These are phyloP conservation scores for Hydrozoanthus gracilis DNA, from an alignment of 92 coral and sea anemone species.

Conservation along the genomic window DNA sequence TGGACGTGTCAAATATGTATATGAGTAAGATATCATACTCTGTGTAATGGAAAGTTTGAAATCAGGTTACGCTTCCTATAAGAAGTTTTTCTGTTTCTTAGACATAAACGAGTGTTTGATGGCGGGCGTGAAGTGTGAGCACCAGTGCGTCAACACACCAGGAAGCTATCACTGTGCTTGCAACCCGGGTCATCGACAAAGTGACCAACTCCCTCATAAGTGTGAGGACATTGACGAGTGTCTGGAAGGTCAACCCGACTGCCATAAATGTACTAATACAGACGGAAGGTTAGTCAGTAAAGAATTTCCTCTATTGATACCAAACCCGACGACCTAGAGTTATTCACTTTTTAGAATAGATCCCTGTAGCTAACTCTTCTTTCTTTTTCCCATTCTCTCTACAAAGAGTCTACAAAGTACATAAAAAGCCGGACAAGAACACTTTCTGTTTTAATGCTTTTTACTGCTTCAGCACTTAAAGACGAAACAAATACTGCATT, in stretches of 20 bases:
- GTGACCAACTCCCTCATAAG: constrained; percentile 68
- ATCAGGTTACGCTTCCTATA: not conserved
- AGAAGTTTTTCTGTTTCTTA: constrained; percentile 38
- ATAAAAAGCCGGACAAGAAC: too few relatives aligned
- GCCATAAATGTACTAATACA: constrained; percentile 61
- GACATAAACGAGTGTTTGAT: constrained; percentile 92
- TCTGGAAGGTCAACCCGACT: constrained; percentile 84
- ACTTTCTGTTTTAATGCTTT: too few relatives aligned
- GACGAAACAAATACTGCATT: not conserved
- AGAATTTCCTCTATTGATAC: too few relatives aligned
- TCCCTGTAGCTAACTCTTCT: too few relatives aligned
- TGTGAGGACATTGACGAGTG: constrained; percentile 93
- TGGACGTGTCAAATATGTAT: too few relatives aligned
- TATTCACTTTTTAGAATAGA: too few relatives aligned
- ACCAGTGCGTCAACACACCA: constrained; percentile 86
- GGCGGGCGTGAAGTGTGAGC: constrained; percentile 92
- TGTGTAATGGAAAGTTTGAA: too few relatives aligned
- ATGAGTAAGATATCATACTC: too few relatives aligned
- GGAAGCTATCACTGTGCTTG: constrained; percentile 91
- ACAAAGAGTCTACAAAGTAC: too few relatives aligned
- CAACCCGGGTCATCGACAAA: constrained; percentile 80
- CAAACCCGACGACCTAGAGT: too few relatives aligned
- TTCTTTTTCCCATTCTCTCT: too few relatives aligned
- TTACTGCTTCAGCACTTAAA: too few relatives aligned
- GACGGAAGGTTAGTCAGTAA: not conserved